Percentiles rank a stretch among this genome's conserved stretches.
Conservation (phyloP, 1,140 invertebrate species). For the Trachymyrmex cornetzi region DNA sequence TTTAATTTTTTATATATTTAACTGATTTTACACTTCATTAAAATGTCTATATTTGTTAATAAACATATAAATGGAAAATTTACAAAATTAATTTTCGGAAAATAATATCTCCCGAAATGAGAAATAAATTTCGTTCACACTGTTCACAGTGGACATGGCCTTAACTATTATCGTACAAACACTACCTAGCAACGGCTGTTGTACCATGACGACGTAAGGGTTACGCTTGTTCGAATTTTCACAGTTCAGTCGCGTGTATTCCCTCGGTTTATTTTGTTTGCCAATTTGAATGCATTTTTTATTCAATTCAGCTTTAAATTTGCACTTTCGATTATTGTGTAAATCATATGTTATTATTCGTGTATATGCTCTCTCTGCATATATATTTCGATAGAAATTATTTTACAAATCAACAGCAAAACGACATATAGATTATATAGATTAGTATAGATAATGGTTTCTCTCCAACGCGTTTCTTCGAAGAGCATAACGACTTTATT, state of each 20-base stretch:
- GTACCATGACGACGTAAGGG: slow-evolving; percentile 64
- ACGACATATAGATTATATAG: too few relatives aligned
- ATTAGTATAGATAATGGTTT: not conserved
- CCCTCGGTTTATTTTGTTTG: not conserved
- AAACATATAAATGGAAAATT: not conserved
- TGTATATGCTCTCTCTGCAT: not conserved
- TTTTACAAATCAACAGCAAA: not conserved
- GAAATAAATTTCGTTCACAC: not conserved
- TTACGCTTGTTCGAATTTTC: slow-evolving; percentile 34
- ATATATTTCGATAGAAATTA: slow-evolving; percentile 17
- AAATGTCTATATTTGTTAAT: not conserved
- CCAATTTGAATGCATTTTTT: not conserved
- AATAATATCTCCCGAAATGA: not conserved
- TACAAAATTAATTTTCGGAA: not conserved
- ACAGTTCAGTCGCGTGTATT: not conserved
- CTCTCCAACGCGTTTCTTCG: not conserved
- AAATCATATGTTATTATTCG: not conserved
- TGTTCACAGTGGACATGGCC: slow-evolving; percentile 48
- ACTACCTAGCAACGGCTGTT: slow-evolving; percentile 82
- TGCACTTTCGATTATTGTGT: not conserved
- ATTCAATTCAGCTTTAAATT: not conserved
- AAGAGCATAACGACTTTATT: not conserved
- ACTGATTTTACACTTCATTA: not conserved
- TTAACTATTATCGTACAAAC: slow-evolving; percentile 69
- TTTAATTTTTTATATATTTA: not conserved